phyloP scores from a whole-genome alignment of 1,140 invertebrate species.

The Bathynomus jamesi region DNA sequence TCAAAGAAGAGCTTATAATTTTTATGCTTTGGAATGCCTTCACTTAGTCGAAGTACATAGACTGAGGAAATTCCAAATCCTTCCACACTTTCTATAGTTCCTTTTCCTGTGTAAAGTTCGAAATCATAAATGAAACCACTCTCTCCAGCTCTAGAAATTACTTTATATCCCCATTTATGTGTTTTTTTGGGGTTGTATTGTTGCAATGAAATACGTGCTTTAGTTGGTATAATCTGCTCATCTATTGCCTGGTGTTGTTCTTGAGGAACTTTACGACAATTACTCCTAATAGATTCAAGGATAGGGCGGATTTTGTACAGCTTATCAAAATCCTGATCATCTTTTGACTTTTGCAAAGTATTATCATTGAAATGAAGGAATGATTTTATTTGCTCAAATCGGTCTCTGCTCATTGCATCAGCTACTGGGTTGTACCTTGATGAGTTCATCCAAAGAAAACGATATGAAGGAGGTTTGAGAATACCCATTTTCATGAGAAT shows the following conservation, averaged over 20 bases:
- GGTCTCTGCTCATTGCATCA: not conserved
- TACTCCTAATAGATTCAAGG: not conserved
- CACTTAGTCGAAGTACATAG: not conserved
- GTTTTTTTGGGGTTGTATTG: not conserved
- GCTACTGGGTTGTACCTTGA: not conserved
- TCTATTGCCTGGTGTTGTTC: not conserved
- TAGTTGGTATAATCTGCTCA: not conserved
- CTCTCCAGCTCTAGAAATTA: not conserved
- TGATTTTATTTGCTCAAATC: not conserved
- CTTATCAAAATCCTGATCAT: not conserved
- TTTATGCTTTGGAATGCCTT: not conserved
- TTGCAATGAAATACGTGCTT: not conserved
- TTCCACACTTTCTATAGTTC: not conserved
- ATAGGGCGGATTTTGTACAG: not conserved
- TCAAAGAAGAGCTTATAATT: too few species aligned
- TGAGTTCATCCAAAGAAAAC: not conserved
- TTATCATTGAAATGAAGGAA: not conserved
- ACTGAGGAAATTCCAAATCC: not conserved
- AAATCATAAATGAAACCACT: not conserved
- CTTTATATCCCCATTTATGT: not conserved
- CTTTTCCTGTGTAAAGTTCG: not conserved
- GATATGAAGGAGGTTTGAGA: not conserved
- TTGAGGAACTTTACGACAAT: not conserved
- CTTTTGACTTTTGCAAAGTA: not conserved
- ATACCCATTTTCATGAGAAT: not conserved